Evolutionary conservation across 1,140 invertebrate species (phyloP).

Genomic region (Conopomorpha cramerella): DNA sequence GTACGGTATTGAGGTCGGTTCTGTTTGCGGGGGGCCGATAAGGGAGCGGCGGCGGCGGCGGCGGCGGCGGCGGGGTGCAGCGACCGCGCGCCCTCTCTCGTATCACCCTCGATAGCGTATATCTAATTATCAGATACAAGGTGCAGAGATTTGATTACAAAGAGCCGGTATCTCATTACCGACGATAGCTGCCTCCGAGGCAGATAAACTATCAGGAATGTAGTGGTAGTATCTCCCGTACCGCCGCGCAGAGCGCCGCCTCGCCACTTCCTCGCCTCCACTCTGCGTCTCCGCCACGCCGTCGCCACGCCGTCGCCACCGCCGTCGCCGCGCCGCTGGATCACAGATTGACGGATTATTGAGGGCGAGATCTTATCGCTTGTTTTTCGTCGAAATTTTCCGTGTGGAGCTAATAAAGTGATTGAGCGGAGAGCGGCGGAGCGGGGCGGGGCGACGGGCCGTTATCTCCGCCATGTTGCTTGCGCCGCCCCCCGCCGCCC

Average conservation of each 20-base stretch:
- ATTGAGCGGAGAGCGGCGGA: slow-evolving; percentile 1
- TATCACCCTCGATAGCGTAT: slow-evolving; percentile 39
- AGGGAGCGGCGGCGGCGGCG: too few species aligned
- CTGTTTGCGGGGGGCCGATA: too few species aligned
- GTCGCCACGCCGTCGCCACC: neutral
- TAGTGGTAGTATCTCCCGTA: too few species aligned
- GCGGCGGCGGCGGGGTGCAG: too few species aligned
- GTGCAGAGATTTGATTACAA: slow-evolving; percentile 46
- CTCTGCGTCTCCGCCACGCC: too few species aligned
- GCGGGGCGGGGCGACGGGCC: slow-evolving; percentile 8
- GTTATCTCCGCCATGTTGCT: slow-evolving; percentile 51
- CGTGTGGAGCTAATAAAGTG: slow-evolving; percentile 42
- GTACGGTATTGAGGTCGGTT: too few species aligned
- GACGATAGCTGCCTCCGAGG: slow-evolving; percentile 14
- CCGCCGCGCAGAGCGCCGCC: too few species aligned
- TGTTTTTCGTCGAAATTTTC: slow-evolving; percentile 48
- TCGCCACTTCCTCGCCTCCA: too few species aligned
- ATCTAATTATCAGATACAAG: slow-evolving; percentile 56
- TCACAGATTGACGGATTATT: slow-evolving; percentile 42
- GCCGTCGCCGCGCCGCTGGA: too few species aligned
- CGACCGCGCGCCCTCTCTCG: too few species aligned
- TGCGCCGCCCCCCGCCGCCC: slow-evolving; percentile 15
- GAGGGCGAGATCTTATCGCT: slow-evolving; percentile 51
- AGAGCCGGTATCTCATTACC: slow-evolving; percentile 35
- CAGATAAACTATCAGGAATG: slow-evolving; percentile 17